phyloP scores from a whole-genome alignment of 2,113 vertebrate genomes.

The Notechis scutatus region DNA sequence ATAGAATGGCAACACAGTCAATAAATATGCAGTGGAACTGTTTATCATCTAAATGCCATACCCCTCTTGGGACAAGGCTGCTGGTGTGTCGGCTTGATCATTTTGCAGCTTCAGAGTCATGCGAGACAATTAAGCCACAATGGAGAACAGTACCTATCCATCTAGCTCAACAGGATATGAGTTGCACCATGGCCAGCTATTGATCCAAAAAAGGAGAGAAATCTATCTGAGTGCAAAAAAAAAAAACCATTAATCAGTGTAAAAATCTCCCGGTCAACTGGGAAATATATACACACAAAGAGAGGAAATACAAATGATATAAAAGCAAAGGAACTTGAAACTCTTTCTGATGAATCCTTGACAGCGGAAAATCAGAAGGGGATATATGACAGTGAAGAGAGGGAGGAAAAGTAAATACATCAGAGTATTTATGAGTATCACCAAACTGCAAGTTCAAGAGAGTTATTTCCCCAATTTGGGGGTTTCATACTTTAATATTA shows the following conservation, averaged over 20 bases:
- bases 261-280: conserved; percentile 14
- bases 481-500: background rate
- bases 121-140: background rate
- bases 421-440: background rate
- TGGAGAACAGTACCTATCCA: background rate
- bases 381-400: background rate
- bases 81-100: background rate
- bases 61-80: background rate
- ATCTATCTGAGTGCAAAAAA: background rate
- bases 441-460: background rate
- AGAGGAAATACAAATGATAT: background rate
- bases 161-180: background rate
- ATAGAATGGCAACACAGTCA: background rate
- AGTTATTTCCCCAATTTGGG: background rate
- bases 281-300: background rate
- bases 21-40: conserved; percentile 3
- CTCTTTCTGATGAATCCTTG: background rate
- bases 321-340: conserved; percentile 21
- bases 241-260: background rate
- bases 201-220: conserved; percentile 17
- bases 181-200: background rate
- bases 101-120: background rate
- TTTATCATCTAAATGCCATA: background rate
- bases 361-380: background rate
- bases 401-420: background rate